Percentiles rank a stretch among this genome's conserved stretches.
Conservation (phyloP, 2,888 invertebrate genomes). For the Rhogogaster chlorosoma region DNA sequence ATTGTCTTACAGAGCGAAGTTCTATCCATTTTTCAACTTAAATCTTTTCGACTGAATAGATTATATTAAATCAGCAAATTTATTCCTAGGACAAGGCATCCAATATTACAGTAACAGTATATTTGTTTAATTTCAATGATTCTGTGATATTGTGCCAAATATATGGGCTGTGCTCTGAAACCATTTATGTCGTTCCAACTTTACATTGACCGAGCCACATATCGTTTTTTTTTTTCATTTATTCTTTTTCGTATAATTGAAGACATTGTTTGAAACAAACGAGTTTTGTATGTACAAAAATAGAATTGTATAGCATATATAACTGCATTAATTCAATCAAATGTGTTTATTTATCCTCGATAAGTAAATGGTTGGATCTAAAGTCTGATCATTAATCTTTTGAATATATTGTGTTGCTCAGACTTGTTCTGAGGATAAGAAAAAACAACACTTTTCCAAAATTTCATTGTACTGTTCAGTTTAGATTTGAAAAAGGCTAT, state of each 20-base stretch:
- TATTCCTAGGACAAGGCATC: background rate
- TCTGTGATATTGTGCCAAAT: background rate
- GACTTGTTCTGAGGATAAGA: background rate
- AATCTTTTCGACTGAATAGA: background rate
- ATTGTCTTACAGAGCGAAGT: conserved; percentile 31
- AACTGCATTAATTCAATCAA: background rate
- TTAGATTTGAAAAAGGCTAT: background rate
- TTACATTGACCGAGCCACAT: background rate
- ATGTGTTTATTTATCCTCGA: background rate
- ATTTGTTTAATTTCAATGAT: conserved; percentile 8
- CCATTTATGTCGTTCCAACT: background rate
- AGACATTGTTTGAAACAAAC: background rate
- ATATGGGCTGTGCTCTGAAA: background rate
- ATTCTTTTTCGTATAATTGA: background rate
- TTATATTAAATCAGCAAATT: background rate
- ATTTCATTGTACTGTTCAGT: conserved; percentile 38
- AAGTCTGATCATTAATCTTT: background rate
- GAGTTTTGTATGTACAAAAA: background rate
- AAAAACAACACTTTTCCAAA: background rate
- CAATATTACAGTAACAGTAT: background rate
- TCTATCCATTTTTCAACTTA: conserved; percentile 8
- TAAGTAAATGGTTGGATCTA: background rate
- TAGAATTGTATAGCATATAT: background rate
- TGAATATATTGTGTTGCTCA: background rate
- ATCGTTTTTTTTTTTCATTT: background rate